A percentile compares a stretch with the other conserved stretches of the same genome.
Conservation (phyloP, 92 coral and sea anemone genomes). For the Parazoanthus darwini region DNA sequence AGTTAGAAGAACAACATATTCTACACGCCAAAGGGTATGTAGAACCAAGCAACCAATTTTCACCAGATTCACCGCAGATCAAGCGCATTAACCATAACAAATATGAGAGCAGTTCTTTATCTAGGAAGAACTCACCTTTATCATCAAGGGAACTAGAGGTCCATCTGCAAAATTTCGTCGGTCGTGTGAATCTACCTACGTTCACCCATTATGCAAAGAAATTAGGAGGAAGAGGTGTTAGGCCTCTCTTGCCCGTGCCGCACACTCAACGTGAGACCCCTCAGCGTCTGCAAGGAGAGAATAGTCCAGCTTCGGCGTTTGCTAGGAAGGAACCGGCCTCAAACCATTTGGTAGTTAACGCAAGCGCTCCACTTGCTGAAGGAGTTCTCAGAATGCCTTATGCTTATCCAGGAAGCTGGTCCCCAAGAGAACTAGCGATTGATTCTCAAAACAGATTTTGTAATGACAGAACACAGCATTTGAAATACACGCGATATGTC, state of each 20-base stretch:
- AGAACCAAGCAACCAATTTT: background rate
- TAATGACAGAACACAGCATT: background rate
- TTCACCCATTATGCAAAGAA: constrained; percentile 17
- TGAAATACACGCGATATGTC: background rate
- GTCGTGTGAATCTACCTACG: constrained; percentile 15
- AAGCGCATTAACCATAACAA: background rate
- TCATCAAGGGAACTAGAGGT: constrained; percentile 2
- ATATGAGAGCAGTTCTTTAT: background rate
- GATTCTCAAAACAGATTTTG: background rate
- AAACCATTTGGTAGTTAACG: constrained; percentile 11
- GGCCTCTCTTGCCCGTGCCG: background rate
- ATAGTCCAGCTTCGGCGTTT: background rate
- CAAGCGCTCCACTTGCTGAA: constrained; percentile 21
- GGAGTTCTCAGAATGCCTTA: background rate
- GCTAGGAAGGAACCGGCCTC: background rate
- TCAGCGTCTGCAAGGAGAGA: background rate
- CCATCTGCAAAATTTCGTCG: constrained; percentile 33
- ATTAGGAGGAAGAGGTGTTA: constrained; percentile 17
- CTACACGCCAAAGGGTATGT: background rate
- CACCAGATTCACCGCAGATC: background rate
- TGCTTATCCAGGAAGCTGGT: background rate
- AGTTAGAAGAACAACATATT: background rate
- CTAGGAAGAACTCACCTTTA: background rate
- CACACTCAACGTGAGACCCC: background rate
- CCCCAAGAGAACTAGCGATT: background rate